phyloP scores from a whole-genome alignment of 2,888 invertebrate genomes.

The Tricholauxania praeusta region DNA sequence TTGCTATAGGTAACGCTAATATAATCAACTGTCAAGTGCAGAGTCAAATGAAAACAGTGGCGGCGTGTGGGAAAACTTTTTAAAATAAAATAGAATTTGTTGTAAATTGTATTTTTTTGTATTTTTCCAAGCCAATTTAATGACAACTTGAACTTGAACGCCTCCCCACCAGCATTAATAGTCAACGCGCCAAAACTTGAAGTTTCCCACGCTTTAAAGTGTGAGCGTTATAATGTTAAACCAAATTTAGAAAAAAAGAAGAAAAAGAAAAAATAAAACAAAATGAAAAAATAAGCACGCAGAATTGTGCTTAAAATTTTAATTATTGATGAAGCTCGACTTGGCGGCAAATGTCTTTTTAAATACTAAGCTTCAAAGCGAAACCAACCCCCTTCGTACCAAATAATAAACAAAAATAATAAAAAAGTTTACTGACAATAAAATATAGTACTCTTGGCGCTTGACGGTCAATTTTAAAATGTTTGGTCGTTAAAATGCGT shows the following conservation, averaged over 20 bases:
- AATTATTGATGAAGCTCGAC: constrained; percentile 33
- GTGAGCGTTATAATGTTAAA: constrained; percentile 33
- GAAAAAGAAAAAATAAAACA: constrained; percentile 3
- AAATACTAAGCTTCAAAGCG: constrained; percentile 11
- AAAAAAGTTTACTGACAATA: too few species aligned
- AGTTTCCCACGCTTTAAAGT: constrained; percentile 44
- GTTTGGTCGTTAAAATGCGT: constrained; percentile 40
- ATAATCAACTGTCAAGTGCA: too few species aligned
- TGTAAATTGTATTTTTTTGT: too few species aligned
- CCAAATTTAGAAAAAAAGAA: not conserved
- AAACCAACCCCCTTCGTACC: constrained; percentile 9
- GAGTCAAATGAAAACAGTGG: too few species aligned
- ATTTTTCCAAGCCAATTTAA: too few species aligned
- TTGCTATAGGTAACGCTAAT: too few species aligned
- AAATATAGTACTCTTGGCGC: not conserved
- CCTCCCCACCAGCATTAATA: too few species aligned
- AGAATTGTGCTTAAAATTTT: constrained; percentile 41
- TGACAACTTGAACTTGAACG: too few species aligned
- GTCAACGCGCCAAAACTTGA: constrained; percentile 9
- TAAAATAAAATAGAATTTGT: too few species aligned
- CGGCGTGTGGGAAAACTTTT: too few species aligned
- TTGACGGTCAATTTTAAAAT: constrained; percentile 14
- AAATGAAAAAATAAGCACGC: too few species aligned
- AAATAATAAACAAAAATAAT: not conserved
- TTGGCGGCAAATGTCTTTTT: constrained; percentile 21